Base-by-base conservation (phyloP, 2,113 vertebrate genomes). In the Pollimyrus isidori region DNA sequence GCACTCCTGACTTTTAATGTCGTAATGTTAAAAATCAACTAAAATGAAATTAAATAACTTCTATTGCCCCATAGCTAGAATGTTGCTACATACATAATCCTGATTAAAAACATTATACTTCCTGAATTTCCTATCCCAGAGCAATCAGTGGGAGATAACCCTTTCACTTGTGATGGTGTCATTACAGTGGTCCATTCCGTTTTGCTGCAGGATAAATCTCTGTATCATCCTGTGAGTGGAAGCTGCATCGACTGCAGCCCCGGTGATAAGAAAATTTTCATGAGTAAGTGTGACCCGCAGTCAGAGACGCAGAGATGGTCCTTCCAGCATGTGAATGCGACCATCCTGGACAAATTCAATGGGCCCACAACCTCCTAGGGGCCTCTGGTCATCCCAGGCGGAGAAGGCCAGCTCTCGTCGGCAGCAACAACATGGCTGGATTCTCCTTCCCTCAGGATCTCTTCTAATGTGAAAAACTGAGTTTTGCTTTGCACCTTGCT, bases 301-400 rank as follows among this genome's bases (percentile, higher is more conserved):
- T 97, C 96, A 62, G 96, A 97, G 93, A 98, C 97, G 89, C 97
- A 98, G 89, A 97, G 97, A 93, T 98, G 97, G 97, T 94, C 97
- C 93, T 98, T 98, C 95, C 96, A 97, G 93, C 97, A 97, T 93
- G 93, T 95, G 92, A 98, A 98, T 92, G 91, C 93, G 92, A 97
- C 97, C 94, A 94, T 97, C 95, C 95, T 98, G 95, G 96, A 97
- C 92, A 97, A 97, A 95, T 95, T 95, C 95, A 97, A 96, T 94
- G 90, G 91, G 48, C 89, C 90, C 46, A 58, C 84, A 88, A 91
- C 58, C 65, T 92, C 93, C 85, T 93, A 93, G 90, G 91, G 89
- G 26, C n/a, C 86, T 83, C 42, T 17, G 49, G 17, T 19, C 73
- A 23, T 11, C n/a, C 52, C 13, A 84, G 39, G 21, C 39, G 13